Evolutionary conservation across 2,888 invertebrate genomes (phyloP), one percentile per base, ranked within the genome.

Genomic region (Pollenia angustigena): DNA sequence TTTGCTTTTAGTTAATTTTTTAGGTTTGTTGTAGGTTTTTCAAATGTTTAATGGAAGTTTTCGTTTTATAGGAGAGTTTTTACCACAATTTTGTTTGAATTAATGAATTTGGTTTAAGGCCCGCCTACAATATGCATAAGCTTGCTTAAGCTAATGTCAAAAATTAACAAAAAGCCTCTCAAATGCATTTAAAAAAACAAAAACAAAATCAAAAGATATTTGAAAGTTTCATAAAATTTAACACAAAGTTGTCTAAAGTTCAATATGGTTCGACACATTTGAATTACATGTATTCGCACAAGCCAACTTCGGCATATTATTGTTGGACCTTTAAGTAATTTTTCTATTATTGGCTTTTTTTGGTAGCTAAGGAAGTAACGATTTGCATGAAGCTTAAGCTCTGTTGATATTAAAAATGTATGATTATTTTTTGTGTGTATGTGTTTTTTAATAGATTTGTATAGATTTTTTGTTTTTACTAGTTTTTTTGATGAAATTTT

Each of bases 11-110:
- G 23, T 23, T 23, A 23, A 23, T 23, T 23, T 23, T 23, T 46
- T 44, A 12, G 18, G 42, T 23, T 44, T 12, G 7, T 11, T 46
- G 46, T 66, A 44, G 3, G n/a, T 4, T 74, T 50, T 12, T 11
- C 14, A 60, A 42, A 32, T 40, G 6, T 60, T 52, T n/a, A 23
- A 44, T 64, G 62, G 75, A 76, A 64, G 48, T 48, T 60, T 60
- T 50, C 42, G 32, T 48, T 32, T 32, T 32, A 32, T 32, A 32
- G 32, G 6, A 42, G 18, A 18, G 42, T 16, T 46, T 64, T 46
- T 18, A 64, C 46, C 8, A 64, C 18, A 64, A 46, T 46, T 64
- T 18, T 46, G 18, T 44, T 64, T 46, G 42, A 62, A 42, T 54
- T 18, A 54, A 54, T 4, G 0, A 8, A 18, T 32, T 32, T 58